These are phyloP conservation scores for Tanytarsus gracilentus DNA, from an alignment of 2,888 invertebrate species.

Conservation along the genomic window DNA sequence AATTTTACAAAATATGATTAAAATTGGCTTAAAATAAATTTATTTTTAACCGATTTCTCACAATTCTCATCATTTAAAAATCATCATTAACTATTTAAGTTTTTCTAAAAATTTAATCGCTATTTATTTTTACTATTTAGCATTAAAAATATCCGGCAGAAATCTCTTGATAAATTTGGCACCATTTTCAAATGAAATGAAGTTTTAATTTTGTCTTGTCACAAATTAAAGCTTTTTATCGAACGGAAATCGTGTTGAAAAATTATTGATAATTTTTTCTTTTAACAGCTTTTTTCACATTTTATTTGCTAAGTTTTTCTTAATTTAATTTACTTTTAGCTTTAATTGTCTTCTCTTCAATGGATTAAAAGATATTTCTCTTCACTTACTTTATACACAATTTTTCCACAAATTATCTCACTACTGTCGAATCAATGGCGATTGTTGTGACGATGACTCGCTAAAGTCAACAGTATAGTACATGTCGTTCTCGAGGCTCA, in stretches of 20 bases:
- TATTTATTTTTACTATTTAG: not conserved
- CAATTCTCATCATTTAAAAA: not conserved
- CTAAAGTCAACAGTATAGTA: slow-evolving; percentile 70
- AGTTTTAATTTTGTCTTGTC: not conserved
- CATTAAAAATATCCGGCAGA: too few species aligned
- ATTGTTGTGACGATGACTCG: slow-evolving; percentile 63
- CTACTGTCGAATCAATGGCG: slow-evolving; percentile 57
- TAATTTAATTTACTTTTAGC: too few species aligned
- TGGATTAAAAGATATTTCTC: not conserved
- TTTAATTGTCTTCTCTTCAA: not conserved
- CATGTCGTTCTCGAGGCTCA: slow-evolving; percentile 62
- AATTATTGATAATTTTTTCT: too few species aligned
- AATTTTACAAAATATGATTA: too few species aligned
- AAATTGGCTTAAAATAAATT: too few species aligned
- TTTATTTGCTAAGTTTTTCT: too few species aligned
- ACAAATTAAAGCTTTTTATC: too few species aligned
- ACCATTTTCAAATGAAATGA: not conserved
- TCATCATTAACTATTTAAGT: not conserved
- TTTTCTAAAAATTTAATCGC: too few species aligned
- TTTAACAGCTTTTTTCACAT: too few species aligned
- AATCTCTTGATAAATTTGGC: slow-evolving; percentile 6
- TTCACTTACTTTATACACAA: not conserved
- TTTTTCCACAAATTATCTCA: not conserved
- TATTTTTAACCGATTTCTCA: too few species aligned
- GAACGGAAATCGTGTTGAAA: too few species aligned